Conservation (phyloP, 2,113 vertebrate species). For the Caloenas nicobarica region DNA sequence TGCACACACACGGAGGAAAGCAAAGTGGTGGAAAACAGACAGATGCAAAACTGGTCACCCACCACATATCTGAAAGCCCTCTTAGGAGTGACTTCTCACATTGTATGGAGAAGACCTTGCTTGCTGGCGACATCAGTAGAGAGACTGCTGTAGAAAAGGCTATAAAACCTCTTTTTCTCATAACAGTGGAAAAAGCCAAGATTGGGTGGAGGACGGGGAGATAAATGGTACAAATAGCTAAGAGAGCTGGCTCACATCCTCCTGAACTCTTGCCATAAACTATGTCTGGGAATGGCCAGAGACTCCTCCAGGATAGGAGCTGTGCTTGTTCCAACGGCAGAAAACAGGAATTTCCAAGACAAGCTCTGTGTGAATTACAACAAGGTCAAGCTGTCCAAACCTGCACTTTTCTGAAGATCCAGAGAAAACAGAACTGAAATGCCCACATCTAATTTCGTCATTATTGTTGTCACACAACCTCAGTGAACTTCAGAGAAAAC, state of each 20-base stretch:
- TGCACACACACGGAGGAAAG: neutral
- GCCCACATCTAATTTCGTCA: neutral
- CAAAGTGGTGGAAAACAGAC: neutral
- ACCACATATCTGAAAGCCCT: neutral
- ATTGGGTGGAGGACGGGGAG: neutral
- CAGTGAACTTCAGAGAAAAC: neutral
- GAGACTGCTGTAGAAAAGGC: neutral
- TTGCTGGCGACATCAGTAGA: neutral
- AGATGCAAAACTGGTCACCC: neutral
- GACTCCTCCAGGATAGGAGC: constrained; percentile 30
- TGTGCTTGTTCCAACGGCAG: constrained; percentile 23
- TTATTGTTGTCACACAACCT: neutral
- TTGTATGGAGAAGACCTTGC: neutral
- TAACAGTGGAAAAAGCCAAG: constrained; percentile 28
- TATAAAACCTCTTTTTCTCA: neutral
- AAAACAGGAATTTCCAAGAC: constrained; percentile 45
- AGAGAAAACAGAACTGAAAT: neutral
- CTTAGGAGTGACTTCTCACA: neutral
- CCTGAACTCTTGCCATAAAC: constrained; percentile 49
- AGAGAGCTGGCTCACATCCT: constrained; percentile 45
- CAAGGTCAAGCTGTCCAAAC: neutral
- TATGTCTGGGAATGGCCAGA: constrained; percentile 63
- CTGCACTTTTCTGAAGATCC: neutral
- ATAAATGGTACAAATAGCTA: constrained; percentile 54
- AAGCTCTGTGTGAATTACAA: neutral